A percentile compares a stretch with the other conserved stretches of the same genome.
Conservation (phyloP, 2,888 invertebrate genomes). For the Mimas tiliae region DNA sequence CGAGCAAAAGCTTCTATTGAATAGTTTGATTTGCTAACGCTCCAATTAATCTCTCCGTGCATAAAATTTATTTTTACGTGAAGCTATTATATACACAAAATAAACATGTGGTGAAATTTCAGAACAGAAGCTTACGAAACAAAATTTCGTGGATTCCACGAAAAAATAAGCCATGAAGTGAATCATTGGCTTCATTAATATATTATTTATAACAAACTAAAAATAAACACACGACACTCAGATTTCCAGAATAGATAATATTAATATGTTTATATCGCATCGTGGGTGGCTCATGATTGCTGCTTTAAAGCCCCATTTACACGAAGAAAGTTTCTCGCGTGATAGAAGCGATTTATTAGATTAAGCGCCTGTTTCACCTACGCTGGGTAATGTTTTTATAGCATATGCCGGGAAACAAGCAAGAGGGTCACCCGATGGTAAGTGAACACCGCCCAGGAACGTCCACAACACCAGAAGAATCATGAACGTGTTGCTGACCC, state of each 20-base stretch:
- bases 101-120: slow-evolving; percentile 4
- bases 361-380: too few relatives aligned
- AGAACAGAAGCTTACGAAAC: slow-evolving; percentile 6
- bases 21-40: not conserved
- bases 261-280: slow-evolving; percentile 36
- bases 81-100: slow-evolving; percentile 4
- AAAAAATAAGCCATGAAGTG: slow-evolving; percentile 26
- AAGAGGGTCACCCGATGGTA: too few relatives aligned
- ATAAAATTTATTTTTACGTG: not conserved
- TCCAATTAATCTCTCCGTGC: not conserved
- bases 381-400: too few relatives aligned
- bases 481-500: too few relatives aligned
- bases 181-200: slow-evolving; percentile 34
- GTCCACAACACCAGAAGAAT: too few relatives aligned
- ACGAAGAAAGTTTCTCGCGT: too few relatives aligned
- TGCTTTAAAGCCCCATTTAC: not conserved
- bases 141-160: slow-evolving; percentile 2
- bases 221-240: slow-evolving; percentile 38
- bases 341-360: too few relatives aligned
- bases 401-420: too few relatives aligned
- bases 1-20: not conserved
- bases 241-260: slow-evolving; percentile 35
- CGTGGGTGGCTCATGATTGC: slow-evolving; percentile 39
- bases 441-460: too few relatives aligned
- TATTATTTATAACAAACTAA: slow-evolving; percentile 40